Evolutionary conservation across 2,797 vertebrate species (phyloP).

Genomic region (Lepus oiostolus): DNA sequence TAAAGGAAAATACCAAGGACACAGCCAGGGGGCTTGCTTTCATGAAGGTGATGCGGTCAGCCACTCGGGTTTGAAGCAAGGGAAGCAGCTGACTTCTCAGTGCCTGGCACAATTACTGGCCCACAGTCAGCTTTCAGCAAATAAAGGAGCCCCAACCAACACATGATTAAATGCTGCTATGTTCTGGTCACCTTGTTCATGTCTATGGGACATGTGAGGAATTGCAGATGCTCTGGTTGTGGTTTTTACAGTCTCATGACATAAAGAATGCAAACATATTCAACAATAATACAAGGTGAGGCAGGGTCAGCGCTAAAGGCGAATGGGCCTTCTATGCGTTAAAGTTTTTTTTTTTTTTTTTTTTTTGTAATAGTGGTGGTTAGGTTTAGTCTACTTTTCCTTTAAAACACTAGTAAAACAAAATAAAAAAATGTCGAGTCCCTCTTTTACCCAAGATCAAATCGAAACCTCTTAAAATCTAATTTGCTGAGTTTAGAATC

Average conservation of each 20-base stretch:
- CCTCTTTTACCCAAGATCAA: background rate
- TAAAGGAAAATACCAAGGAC: background rate
- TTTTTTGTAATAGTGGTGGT: background rate
- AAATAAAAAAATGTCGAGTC: background rate
- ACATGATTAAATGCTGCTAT: background rate
- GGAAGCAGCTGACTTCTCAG: background rate
- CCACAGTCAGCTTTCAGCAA: background rate
- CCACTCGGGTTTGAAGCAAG: too few relatives aligned
- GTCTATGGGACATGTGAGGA: background rate
- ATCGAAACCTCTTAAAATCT: constrained; percentile 35
- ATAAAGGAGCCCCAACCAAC: background rate
- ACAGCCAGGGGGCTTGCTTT: background rate
- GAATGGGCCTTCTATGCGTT: background rate
- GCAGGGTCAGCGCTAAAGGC: background rate
- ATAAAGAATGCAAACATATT: background rate
- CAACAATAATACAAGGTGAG: background rate
- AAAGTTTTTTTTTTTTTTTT: background rate
- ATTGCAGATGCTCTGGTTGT: background rate
- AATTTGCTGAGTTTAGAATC: background rate
- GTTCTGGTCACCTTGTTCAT: background rate
- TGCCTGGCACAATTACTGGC: background rate
- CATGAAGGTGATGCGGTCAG: background rate
- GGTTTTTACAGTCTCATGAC: background rate
- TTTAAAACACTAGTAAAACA: constrained; percentile 18
- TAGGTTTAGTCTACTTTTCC: constrained; percentile 3